Evolutionary conservation across 2,113 vertebrate species (phyloP), one percentile per base, ranked within the genome.

Genomic region (Albula goreensis): DNA sequence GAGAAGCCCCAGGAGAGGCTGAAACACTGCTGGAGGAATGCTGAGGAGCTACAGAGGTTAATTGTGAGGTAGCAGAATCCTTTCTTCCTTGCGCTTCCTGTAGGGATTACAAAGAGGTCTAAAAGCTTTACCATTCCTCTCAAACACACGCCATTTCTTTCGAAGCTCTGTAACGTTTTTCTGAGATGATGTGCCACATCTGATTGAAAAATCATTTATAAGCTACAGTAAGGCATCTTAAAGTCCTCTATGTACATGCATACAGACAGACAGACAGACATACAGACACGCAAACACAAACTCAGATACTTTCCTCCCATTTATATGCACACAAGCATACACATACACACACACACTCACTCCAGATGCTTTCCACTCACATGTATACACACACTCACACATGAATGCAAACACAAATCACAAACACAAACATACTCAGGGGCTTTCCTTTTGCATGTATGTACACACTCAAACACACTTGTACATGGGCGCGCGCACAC

Each of bases 111-210:
- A 86, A 31, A 89, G 51, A 57, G 80, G 83, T 87, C 78, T 80
- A 19, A 81, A 84, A 57, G 79, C 60, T 48, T 51, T 63, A 60
- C 8, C 88, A 89, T 86, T 84, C 85, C 66, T 85, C 80, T 60
- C 81, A 19, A 60, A 19, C 48, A 79, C 50, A 7, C 57, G 49
- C 77, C 78, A 89, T 77, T 85, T 84, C 90, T 92, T 90, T 93
- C 88, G 88, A 79, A 86, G 85, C 80, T 78, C 86, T 84, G 89
- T 89, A 81, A 88, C 80, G 86, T 83, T 85, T 52, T 78, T 83
- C 86, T 86, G 83, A 3, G 31, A 80, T 77, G 78, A 88, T 89
- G 85, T 88, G 50, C 85, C 48, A 15, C 53, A 49, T 41, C 41
- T 66, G 50, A 50, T 13, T 63, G 15, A 89, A 86, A 87, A 70